Evolutionary conservation across 2,888 invertebrate species (phyloP).

Genomic region (Meghimatium bilineatum): DNA sequence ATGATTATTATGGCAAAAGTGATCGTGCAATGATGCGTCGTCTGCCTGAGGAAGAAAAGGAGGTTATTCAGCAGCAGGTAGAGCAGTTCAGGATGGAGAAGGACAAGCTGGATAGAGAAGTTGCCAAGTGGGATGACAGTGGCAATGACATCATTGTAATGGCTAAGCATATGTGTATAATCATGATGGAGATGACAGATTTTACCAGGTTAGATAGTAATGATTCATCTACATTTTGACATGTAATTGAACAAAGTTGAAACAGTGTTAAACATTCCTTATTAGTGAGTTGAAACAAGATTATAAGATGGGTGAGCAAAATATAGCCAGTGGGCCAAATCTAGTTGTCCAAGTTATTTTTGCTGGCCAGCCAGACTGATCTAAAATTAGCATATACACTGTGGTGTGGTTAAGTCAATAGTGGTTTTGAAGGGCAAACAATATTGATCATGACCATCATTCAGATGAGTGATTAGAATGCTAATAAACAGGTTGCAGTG

Average conservation of each 20-base stretch:
- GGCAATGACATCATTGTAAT: slow-evolving; percentile 96
- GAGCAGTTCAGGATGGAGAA: slow-evolving; percentile 96
- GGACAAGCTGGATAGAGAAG: slow-evolving; percentile 97
- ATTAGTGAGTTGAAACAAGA: too few relatives aligned
- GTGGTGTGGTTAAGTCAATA: too few relatives aligned
- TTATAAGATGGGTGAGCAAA: too few relatives aligned
- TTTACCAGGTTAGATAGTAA: slow-evolving; percentile 88
- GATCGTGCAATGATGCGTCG: slow-evolving; percentile 78
- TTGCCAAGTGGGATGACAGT: slow-evolving; percentile 99
- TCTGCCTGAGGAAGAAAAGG: slow-evolving; percentile 98
- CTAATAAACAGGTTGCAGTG: too few relatives aligned
- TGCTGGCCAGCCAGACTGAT: too few relatives aligned
- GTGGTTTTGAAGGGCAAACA: too few relatives aligned
- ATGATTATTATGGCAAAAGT: slow-evolving; percentile 74
- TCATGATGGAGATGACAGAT: slow-evolving; percentile 99
- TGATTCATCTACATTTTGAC: not conserved
- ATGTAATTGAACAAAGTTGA: not conserved
- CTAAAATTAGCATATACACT: too few relatives aligned
- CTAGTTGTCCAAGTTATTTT: too few relatives aligned
- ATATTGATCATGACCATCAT: too few relatives aligned
- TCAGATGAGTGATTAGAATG: too few relatives aligned
- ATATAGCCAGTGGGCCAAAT: too few relatives aligned
- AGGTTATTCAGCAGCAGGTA: slow-evolving; percentile 88
- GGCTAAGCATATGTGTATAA: slow-evolving; percentile 99
- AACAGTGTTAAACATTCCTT: not conserved